Evolutionary conservation across 2,113 vertebrate species (phyloP), one percentile per base, ranked within the genome.

Genomic region (Muntiacus muntjak): DNA sequence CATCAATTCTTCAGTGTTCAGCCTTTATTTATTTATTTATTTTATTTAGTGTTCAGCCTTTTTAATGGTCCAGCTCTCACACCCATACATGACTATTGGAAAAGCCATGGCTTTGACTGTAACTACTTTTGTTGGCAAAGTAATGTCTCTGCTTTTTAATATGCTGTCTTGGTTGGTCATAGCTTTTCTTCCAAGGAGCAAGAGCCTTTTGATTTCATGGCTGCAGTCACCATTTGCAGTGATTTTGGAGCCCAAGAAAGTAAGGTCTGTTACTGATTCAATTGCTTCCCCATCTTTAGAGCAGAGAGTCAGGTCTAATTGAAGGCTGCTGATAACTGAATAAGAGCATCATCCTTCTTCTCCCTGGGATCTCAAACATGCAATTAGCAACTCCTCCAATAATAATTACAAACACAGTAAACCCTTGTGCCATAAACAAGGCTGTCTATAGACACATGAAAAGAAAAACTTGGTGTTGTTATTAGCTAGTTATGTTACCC

Each of bases 261-360:
- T 71, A 71, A 71, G 5, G 5, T 40, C 2, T 0, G 2, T 21
- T 10, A n/a, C 10, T 23, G 10, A 23, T 71, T 40, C n/a, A 40
- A 40, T 1, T 71, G 19, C 23, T 71, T 40, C 19, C 67, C 19
- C 4, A 71, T 95, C 26, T 62, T 89, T 81, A 92, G 47, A 28
- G 28, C 10, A 11, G 83, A 86, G 21, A 87, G 6, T 81, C 57
- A 60, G 94, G 5, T 87, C 23, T 87, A 4, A 54, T 1, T 55
- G 54, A 86, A 93, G 50, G 21, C 6, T 1, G 10, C 26, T 89
- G 36, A 57, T 50, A 91, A 89, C 7, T 96, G 13, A 74, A 2
- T 40, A 93, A 87, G 52, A 89, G 43, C 36, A 92, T 47, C 28
- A 43, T 74, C 1, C 14, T 28, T 30, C 19, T 64, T 87, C 28